phyloP scores from a whole-genome alignment of 2,888 invertebrate species.

The Galerucella calmariensis region DNA sequence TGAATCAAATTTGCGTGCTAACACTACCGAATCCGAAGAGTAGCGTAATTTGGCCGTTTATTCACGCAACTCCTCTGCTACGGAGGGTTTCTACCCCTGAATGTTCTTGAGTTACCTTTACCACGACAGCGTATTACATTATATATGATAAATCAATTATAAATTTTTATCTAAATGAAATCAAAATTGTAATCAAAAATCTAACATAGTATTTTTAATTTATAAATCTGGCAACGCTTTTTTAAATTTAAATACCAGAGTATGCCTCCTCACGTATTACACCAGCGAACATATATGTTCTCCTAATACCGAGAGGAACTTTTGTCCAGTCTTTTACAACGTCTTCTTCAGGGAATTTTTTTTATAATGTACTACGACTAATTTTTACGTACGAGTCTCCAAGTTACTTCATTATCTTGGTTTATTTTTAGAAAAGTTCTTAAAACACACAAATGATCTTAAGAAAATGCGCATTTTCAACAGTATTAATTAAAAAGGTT shows the following conservation, averaged over 20 bases:
- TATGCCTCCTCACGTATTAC: conserved; percentile 23
- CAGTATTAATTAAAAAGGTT: not conserved
- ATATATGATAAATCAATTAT: no score
- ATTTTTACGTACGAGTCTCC: no score
- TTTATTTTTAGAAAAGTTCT: conserved; percentile 23
- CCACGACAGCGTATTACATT: no score
- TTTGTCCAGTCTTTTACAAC: conserved; percentile 50
- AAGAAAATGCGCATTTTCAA: conserved; percentile 17
- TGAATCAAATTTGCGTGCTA: no score
- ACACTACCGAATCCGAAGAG: no score
- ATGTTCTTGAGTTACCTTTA: no score
- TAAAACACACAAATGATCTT: not conserved
- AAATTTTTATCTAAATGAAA: no score
- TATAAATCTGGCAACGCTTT: conserved; percentile 28
- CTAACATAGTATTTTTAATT: conserved; percentile 3
- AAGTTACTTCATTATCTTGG: not conserved
- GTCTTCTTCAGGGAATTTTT: conserved; percentile 28
- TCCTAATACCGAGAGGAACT: conserved; percentile 56
- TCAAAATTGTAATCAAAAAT: no score
- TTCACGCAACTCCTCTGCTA: no score
- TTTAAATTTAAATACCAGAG: conserved; percentile 2
- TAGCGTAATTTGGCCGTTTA: no score
- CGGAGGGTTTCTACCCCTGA: no score
- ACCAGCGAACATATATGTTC: conserved; percentile 49
- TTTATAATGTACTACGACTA: not conserved